These are phyloP conservation scores for Tenebrosternarchus preto DNA, from an alignment of 2,113 vertebrate genomes.

Conservation along the genomic window DNA sequence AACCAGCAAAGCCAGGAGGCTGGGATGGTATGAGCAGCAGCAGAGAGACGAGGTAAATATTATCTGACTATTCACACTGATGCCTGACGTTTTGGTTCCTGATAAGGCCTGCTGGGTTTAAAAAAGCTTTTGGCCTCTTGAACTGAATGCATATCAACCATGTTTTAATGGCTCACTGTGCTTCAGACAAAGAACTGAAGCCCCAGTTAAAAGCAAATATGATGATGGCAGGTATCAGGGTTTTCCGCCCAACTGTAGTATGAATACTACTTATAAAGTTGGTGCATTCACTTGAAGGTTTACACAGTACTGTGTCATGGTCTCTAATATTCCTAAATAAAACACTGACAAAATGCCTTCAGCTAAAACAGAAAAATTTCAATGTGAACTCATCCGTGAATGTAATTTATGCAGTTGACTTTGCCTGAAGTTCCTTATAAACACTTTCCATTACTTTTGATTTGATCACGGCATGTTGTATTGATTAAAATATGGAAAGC, in stretches of 20 bases:
- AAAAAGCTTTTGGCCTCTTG: background rate
- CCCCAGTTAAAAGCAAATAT: too few species aligned
- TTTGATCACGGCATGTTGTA: background rate
- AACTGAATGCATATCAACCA: background rate
- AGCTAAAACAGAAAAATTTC: background rate
- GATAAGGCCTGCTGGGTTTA: background rate
- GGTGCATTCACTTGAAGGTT: background rate
- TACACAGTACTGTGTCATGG: background rate
- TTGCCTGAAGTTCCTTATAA: background rate
- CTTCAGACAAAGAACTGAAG: too few species aligned
- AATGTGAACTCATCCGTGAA: slow-evolving; percentile 11
- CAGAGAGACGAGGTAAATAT: too few species aligned
- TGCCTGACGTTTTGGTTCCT: background rate
- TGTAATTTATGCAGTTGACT: slow-evolving; percentile 9
- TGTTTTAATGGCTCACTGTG: background rate
- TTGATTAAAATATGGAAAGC: slow-evolving; percentile 22
- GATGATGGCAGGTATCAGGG: too few species aligned
- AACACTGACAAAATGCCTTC: slow-evolving; percentile 7
- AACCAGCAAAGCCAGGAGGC: too few species aligned
- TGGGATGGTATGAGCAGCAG: too few species aligned
- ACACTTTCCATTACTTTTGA: slow-evolving; percentile 8
- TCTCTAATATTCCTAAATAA: slow-evolving; percentile 4
- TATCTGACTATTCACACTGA: too few species aligned
- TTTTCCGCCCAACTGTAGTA: background rate
- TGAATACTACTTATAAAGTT: background rate